These are phyloP conservation scores for Spea bombifrons DNA, from an alignment of 2,113 vertebrate genomes.

Conservation along the genomic window DNA sequence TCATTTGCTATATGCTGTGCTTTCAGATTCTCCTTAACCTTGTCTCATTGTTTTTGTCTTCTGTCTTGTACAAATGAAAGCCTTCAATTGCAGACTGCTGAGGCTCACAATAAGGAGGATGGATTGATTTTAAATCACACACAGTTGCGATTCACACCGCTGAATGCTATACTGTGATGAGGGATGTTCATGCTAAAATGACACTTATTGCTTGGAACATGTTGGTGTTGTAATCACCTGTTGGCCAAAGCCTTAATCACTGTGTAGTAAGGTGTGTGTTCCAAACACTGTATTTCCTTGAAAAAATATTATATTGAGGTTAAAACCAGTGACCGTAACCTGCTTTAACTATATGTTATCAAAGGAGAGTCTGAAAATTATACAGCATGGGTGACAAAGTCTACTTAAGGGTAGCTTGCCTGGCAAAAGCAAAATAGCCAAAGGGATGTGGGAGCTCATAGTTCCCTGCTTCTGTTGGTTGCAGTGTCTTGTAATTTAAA, in stretches of 20 bases:
- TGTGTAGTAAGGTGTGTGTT: background rate
- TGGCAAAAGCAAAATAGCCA: no score
- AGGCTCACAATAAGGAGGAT: constrained; percentile 25
- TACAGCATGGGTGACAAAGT: background rate
- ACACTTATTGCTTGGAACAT: background rate
- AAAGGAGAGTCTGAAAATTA: background rate
- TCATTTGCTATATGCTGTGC: constrained; percentile 38
- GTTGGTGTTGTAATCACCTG: no score
- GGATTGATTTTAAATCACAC: constrained; percentile 37
- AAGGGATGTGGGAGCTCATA: no score
- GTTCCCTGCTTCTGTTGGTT: no score
- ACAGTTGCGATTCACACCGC: constrained; percentile 3
- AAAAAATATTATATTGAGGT: background rate
- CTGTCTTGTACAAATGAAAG: constrained; percentile 41
- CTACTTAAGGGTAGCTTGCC: no score
- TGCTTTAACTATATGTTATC: background rate
- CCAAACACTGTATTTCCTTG: background rate
- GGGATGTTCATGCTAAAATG: background rate
- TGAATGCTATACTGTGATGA: background rate
- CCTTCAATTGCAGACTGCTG: constrained; percentile 22
- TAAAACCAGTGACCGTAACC: background rate
- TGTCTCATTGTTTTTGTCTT: constrained; percentile 39
- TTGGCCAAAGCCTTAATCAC: background rate
- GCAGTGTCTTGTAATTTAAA: no score
- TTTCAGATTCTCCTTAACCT: constrained; percentile 49